A percentile compares a stretch with the other conserved stretches of the same genome.
phyloP scores from a whole-genome alignment of 2,797 vertebrate genomes.

The Delichon dasypus region DNA sequence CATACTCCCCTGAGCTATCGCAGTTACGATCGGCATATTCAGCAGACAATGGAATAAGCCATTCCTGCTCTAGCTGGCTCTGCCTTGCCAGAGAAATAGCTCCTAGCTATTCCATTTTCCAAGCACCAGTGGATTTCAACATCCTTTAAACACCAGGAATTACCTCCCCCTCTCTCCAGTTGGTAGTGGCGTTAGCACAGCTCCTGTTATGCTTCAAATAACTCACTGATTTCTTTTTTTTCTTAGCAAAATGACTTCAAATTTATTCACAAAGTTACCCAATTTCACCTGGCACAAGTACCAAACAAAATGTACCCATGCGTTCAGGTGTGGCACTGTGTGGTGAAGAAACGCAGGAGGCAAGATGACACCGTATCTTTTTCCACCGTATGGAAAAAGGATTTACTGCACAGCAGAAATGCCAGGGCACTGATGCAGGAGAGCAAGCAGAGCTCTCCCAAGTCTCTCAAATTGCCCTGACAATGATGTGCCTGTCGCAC shows the following conservation, averaged over 20 bases:
- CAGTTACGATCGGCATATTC: not conserved
- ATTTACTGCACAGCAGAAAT: constrained; percentile 9
- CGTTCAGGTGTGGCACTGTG: not conserved
- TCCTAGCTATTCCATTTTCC: constrained; percentile 9
- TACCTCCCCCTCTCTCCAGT: not conserved
- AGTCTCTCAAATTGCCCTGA: not conserved
- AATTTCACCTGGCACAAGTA: not conserved
- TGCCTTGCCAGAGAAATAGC: not conserved
- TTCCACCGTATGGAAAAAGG: not conserved
- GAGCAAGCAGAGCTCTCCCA: not conserved
- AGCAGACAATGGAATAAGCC: constrained; percentile 21
- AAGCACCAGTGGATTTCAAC: constrained; percentile 10
- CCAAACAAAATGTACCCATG: not conserved
- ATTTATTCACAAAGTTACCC: not conserved
- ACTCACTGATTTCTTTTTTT: not conserved
- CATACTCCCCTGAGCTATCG: not conserved
- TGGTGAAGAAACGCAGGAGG: not conserved
- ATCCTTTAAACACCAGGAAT: not conserved
- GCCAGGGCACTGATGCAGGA: not conserved
- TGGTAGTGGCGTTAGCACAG: not conserved
- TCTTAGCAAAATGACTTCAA: not conserved
- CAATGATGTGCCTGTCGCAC: not conserved
- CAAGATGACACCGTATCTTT: not conserved
- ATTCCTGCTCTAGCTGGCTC: constrained; percentile 11
- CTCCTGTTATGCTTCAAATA: not conserved